Evolutionary conservation across 92 coral and sea anemone genomes (phyloP).

Genomic region (Galaxea fascicularis): DNA sequence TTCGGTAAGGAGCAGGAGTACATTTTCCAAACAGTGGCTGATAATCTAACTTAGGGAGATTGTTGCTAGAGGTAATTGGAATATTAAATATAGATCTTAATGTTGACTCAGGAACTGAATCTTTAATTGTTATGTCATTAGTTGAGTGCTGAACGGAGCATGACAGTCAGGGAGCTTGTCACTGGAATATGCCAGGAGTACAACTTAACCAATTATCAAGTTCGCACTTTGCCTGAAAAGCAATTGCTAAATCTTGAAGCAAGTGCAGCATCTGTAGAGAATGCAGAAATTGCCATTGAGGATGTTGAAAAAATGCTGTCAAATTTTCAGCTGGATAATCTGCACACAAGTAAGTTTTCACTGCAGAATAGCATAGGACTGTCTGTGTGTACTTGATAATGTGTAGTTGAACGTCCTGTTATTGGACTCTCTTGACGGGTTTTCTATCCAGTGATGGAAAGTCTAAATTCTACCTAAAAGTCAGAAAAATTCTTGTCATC

Average conservation of each 20-base stretch:
- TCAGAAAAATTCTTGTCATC: no score
- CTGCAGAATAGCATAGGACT: no score
- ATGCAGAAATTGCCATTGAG: constrained; percentile 90
- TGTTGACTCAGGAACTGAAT: neutral
- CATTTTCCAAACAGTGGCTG: no score
- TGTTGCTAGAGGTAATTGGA: neutral
- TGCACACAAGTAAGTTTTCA: constrained; percentile 75
- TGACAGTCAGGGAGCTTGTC: constrained; percentile 85
- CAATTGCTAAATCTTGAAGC: constrained; percentile 73
- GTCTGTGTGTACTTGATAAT: no score
- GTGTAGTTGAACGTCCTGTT: no score
- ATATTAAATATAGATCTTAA: neutral
- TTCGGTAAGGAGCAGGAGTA: no score
- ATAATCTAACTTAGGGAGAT: no score
- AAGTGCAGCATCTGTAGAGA: constrained; percentile 77
- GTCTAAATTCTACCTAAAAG: no score
- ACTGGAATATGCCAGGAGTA: constrained; percentile 79
- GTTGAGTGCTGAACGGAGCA: constrained; percentile 84
- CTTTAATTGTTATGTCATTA: neutral
- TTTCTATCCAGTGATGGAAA: no score
- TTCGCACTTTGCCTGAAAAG: constrained; percentile 81
- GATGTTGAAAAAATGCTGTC: constrained; percentile 83
- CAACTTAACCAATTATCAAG: constrained; percentile 76
- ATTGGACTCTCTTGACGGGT: no score
- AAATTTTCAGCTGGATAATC: constrained; percentile 88